Evolutionary conservation across 2,888 invertebrate genomes (phyloP).

Genomic region (Drosophila hamatofila): DNA sequence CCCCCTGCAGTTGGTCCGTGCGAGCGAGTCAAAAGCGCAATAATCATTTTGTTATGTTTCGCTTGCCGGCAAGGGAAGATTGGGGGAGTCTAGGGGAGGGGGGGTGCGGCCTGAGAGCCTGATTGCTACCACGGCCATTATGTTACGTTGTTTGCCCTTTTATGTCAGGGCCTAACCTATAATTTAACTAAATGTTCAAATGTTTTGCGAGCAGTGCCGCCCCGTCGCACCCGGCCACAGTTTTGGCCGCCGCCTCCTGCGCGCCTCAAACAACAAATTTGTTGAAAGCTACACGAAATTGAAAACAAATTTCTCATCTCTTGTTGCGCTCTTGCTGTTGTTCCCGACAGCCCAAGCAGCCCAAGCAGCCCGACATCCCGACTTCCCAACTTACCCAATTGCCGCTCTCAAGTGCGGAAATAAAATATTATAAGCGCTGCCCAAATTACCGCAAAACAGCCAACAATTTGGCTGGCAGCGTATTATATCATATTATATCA

Average conservation of each 20-base stretch:
- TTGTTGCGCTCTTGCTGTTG: constrained; percentile 37
- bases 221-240: constrained; percentile 9
- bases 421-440: constrained; percentile 77
- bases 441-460: constrained; percentile 53
- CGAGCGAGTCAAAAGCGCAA: constrained; percentile 59
- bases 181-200: constrained; percentile 84
- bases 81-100: background rate
- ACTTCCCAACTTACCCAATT: background rate
- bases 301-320: constrained; percentile 69
- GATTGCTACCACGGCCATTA: constrained; percentile 79
- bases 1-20: background rate
- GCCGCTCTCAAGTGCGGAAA: constrained; percentile 75
- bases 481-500: constrained; percentile 37
- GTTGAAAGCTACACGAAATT: constrained; percentile 74
- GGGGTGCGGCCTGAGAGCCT: constrained; percentile 25
- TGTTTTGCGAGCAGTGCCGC: constrained; percentile 60
- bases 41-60: constrained; percentile 76
- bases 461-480: constrained; percentile 47
- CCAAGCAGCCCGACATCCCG: background rate
- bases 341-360: background rate
- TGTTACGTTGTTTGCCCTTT: constrained; percentile 82
- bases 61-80: constrained; percentile 1
- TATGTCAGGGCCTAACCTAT: constrained; percentile 81
- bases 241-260: constrained; percentile 13
- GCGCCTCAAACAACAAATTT: constrained; percentile 45